These are phyloP conservation scores for Heliconius hortense DNA, from an alignment of 2,888 invertebrate genomes.

Conservation along the genomic window DNA sequence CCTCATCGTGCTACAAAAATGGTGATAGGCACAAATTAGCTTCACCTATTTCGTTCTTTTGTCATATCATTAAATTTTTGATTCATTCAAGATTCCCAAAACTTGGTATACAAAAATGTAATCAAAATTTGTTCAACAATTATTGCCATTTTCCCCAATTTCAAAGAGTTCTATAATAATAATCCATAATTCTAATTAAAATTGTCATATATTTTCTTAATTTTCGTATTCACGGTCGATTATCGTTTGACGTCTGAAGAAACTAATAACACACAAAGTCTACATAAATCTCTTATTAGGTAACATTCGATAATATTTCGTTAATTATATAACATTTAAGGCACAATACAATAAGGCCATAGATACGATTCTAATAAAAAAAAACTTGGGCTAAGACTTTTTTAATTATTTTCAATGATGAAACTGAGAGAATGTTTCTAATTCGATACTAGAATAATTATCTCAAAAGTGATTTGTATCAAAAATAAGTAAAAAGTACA, in stretches of 20 bases:
- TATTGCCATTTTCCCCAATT: constrained; percentile 19
- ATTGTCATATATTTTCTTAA: constrained; percentile 23
- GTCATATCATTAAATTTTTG: background rate
- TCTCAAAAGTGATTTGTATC: background rate
- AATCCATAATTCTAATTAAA: constrained; percentile 10
- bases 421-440: background rate
- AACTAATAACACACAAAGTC: constrained; percentile 34
- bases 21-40: constrained; percentile 16
- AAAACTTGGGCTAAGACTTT: background rate
- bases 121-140: constrained; percentile 11
- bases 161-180: background rate
- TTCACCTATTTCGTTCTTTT: background rate
- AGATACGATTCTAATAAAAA: background rate
- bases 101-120: background rate
- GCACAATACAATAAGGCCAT: constrained; percentile 44
- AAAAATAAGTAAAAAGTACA: background rate
- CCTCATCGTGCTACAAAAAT: constrained; percentile 39
- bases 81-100: background rate
- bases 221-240: constrained; percentile 29
- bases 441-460: background rate
- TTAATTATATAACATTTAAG: constrained; percentile 45
- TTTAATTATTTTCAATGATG: background rate
- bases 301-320: constrained; percentile 47
- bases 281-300: constrained; percentile 45
- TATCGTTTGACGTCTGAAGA: constrained; percentile 52